Conservation (phyloP, 2,888 invertebrate genomes). For the Rhopalosiphum nymphaeae region DNA sequence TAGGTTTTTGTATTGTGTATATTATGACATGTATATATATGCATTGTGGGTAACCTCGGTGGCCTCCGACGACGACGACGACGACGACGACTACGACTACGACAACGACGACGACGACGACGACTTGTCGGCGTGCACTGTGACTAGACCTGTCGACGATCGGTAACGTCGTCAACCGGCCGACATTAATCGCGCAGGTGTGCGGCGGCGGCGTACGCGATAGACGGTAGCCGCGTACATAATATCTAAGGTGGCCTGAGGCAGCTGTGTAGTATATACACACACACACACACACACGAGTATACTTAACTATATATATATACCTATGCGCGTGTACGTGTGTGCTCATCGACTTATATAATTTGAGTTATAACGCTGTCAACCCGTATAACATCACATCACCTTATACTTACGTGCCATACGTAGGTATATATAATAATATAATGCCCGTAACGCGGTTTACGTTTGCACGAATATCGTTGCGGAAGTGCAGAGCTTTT, state of each 20-base stretch:
- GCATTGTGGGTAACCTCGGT: conserved; percentile 59
- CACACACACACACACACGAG: too few relatives aligned
- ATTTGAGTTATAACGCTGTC: conserved; percentile 1
- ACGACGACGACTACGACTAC: not conserved
- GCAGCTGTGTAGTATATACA: not conserved
- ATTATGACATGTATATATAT: not conserved
- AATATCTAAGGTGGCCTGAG: not conserved
- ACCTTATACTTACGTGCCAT: not conserved
- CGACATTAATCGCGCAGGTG: conserved; percentile 62
- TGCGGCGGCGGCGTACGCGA: not conserved
- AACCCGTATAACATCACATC: conserved; percentile 6
- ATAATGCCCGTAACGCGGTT: not conserved
- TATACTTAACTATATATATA: conserved; percentile 9
- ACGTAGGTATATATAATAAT: not conserved
- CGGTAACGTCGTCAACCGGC: conserved; percentile 62
- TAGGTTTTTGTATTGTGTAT: conserved; percentile 53
- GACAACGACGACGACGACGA: conserved; percentile 15
- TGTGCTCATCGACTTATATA: not conserved
- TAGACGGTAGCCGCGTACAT: not conserved
- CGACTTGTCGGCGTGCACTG: conserved; percentile 18
- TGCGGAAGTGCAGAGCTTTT: not conserved
- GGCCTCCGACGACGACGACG: conserved; percentile 57
- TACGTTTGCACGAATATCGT: not conserved
- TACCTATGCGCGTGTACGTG: not conserved
- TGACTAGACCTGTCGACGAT: conserved; percentile 60